A percentile compares a stretch with the other conserved stretches of the same genome.
Evolutionary conservation across 2,113 vertebrate genomes (phyloP).

Genomic region (Nothobranchius kuhntae): DNA sequence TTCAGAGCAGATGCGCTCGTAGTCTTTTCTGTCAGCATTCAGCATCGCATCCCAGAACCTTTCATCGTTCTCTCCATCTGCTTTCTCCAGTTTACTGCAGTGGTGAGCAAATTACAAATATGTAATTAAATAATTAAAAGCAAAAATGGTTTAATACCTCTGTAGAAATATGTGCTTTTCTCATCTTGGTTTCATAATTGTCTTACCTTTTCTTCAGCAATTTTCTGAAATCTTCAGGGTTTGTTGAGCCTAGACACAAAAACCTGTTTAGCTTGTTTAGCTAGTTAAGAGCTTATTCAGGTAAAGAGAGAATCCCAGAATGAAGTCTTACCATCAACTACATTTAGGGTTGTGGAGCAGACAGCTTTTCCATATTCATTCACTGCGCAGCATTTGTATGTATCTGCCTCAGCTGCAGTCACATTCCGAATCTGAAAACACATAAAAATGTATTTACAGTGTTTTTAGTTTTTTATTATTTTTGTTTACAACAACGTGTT

Average conservation of each 20-base stretch:
- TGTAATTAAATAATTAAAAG: too few species aligned
- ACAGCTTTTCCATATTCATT: constrained; percentile 85
- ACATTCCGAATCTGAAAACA: constrained; percentile 80
- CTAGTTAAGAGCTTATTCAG: too few species aligned
- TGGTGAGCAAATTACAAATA: not conserved
- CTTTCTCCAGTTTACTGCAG: constrained; percentile 33
- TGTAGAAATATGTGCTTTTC: not conserved
- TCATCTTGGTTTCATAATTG: not conserved
- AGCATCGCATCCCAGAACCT: constrained; percentile 83
- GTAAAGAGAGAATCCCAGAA: too few species aligned
- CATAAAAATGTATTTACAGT: not conserved
- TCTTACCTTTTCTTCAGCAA: constrained; percentile 82
- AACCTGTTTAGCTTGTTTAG: not conserved
- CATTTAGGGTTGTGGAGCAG: constrained; percentile 78
- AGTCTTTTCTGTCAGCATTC: constrained; percentile 84
- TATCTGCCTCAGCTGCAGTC: constrained; percentile 74
- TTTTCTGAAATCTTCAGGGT: constrained; percentile 80
- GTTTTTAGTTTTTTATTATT: not conserved
- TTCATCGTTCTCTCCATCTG: constrained; percentile 64
- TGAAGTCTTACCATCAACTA: constrained; percentile 81
- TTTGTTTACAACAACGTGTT: not conserved
- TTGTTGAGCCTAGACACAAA: constrained; percentile 61
- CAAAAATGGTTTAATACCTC: not conserved
- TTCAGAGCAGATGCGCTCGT: constrained; percentile 84
- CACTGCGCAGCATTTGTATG: constrained; percentile 82